These are phyloP conservation scores for Erynnis tages DNA, from an alignment of 2,888 invertebrate species.

Conservation along the genomic window DNA sequence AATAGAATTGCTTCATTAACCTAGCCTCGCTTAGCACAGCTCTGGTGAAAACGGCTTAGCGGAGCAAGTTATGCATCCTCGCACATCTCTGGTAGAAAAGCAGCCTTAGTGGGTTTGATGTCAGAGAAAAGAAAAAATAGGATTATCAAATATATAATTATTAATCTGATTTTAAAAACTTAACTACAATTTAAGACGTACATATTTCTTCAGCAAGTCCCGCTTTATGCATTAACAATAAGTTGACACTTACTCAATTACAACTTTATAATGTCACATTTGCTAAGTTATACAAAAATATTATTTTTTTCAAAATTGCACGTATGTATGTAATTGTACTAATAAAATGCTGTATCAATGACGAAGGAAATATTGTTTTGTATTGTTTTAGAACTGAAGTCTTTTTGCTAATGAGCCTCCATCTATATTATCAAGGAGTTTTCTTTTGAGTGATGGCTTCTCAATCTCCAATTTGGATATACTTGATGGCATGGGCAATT, in stretches of 20 bases:
- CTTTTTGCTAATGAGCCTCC: conserved; percentile 86
- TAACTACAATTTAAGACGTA: conserved; percentile 22
- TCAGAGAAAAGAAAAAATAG: no score
- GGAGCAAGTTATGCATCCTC: no score
- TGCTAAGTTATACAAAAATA: conserved; percentile 35
- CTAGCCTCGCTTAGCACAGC: no score
- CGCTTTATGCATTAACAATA: conserved; percentile 30
- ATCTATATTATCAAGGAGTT: conserved; percentile 86
- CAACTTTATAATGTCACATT: conserved; percentile 36
- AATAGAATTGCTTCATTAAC: no score
- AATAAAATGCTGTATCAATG: conserved; percentile 37
- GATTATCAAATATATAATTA: conserved; percentile 35
- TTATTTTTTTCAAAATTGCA: conserved; percentile 40
- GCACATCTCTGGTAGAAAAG: no score
- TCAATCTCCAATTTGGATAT: conserved; percentile 82
- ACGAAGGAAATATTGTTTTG: conserved; percentile 13
- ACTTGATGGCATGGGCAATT: conserved; percentile 89
- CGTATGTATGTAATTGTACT: conserved; percentile 43
- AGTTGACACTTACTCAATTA: conserved; percentile 3
- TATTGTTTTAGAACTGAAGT: conserved; percentile 82
- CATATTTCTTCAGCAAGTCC: conserved; percentile 31
- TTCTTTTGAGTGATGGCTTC: conserved; percentile 88
- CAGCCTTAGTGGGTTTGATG: no score
- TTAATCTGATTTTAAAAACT: conserved; percentile 19
- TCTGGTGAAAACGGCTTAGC: no score